phyloP scores from a whole-genome alignment of 2,888 invertebrate genomes.

The Rugalucina vietnamica region DNA sequence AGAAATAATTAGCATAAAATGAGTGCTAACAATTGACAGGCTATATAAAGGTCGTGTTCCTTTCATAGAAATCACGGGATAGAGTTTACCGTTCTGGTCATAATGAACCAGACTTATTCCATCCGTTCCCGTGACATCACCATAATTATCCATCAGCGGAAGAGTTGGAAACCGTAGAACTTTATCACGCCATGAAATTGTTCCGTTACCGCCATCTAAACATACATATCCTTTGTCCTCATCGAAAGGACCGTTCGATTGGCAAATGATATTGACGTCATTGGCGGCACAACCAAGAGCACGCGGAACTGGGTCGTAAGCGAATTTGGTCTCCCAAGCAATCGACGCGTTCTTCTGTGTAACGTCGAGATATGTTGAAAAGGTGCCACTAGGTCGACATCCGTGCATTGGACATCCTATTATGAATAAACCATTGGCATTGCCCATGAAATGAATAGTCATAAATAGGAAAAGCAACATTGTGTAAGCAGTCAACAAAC shows the following conservation, averaged over 20 bases:
- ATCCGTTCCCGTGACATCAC: conserved; percentile 74
- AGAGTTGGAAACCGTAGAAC: conserved; percentile 66
- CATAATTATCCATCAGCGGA: conserved; percentile 72
- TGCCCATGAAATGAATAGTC: too few species aligned
- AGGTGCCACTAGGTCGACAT: conserved; percentile 68
- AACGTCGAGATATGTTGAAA: conserved; percentile 64
- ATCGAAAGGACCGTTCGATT: conserved; percentile 54
- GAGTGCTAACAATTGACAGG: conserved; percentile 47
- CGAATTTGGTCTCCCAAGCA: conserved; percentile 60
- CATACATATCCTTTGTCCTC: conserved; percentile 71
- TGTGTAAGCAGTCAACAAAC: too few species aligned
- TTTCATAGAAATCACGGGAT: conserved; percentile 55
- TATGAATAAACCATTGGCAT: conserved; percentile 60
- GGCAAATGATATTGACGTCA: conserved; percentile 59
- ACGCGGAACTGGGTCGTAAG: conserved; percentile 49
- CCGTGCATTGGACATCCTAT: conserved; percentile 71
- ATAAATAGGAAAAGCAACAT: too few species aligned
- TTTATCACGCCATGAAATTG: conserved; percentile 63
- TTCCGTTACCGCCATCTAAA: conserved; percentile 63
- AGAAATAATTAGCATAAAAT: conserved; percentile 42
- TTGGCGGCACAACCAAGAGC: conserved; percentile 64
- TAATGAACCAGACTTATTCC: conserved; percentile 65
- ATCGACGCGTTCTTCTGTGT: conserved; percentile 54
- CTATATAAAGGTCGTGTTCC: conserved; percentile 47
- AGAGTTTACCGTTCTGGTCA: conserved; percentile 60